Evolutionary conservation across 23 tunicate genomes (phyloP).

Genomic region (Botrylloides violaceus): DNA sequence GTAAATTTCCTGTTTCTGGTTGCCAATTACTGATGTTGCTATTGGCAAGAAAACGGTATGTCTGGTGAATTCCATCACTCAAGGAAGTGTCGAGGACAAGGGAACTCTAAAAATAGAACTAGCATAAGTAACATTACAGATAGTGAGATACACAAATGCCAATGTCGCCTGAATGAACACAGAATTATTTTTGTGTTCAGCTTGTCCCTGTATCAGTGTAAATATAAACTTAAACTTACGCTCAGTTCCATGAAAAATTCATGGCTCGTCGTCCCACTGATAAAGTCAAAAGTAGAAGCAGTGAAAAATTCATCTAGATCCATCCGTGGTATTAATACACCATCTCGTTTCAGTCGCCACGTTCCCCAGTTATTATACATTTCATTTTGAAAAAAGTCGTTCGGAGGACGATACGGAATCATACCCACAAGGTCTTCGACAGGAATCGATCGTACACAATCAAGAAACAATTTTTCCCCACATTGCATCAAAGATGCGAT

Average conservation of each 20-base stretch:
- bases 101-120: background rate
- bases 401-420: background rate
- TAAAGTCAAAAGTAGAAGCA: background rate
- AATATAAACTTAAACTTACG: background rate
- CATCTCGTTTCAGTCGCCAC: constrained; percentile 17
- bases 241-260: background rate
- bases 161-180: no score
- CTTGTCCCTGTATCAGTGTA: background rate
- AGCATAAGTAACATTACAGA: no score
- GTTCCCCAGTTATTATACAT: constrained; percentile 4
- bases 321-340: background rate
- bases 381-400: background rate
- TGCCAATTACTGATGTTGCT: background rate
- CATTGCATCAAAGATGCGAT: background rate
- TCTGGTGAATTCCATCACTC: background rate
- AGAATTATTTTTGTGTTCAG: no score
- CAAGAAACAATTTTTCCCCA: background rate
- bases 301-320: background rate
- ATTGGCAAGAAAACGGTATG: background rate
- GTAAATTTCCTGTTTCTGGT: background rate
- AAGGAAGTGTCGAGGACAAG: background rate
- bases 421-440: background rate
- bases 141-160: no score
- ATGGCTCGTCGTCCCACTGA: constrained; percentile 14
- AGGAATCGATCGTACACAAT: background rate